phyloP scores from a whole-genome alignment of 2,113 vertebrate species.

The Condylura cristata region DNA sequence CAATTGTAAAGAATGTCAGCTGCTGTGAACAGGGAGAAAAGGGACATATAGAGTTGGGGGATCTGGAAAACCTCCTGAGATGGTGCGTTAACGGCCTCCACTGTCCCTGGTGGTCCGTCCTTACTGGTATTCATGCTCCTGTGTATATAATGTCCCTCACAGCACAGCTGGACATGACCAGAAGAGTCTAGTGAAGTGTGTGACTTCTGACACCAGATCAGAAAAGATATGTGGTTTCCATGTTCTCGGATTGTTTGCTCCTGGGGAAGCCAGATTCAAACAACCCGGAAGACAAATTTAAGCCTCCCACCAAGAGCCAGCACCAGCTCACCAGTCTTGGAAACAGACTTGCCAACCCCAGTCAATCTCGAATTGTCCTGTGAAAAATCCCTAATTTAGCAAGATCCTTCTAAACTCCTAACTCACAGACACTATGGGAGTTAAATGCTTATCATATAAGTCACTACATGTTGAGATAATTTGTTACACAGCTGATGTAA shows the following conservation, averaged over 20 bases:
- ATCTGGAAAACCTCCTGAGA: conserved; percentile 1
- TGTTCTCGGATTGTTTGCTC: background rate
- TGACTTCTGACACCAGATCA: background rate
- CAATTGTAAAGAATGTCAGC: conserved; percentile 25
- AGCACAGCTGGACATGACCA: background rate
- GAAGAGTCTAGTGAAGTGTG: background rate
- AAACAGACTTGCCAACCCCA: background rate
- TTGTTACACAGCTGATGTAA: background rate
- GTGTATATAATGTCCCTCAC: background rate
- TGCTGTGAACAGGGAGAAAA: background rate
- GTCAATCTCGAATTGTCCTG: background rate
- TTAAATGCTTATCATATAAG: background rate
- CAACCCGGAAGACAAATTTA: background rate
- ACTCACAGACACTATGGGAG: background rate
- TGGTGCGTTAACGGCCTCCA: background rate
- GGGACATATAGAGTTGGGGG: background rate
- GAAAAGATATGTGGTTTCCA: background rate
- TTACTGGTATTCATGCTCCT: background rate
- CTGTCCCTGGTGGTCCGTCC: background rate
- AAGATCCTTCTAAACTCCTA: background rate
- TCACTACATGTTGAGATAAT: conserved; percentile 1
- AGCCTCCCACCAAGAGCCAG: background rate
- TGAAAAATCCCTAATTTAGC: background rate
- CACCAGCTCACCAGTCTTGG: background rate
- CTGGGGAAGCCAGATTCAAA: background rate